Percentiles rank a stretch among this genome's conserved stretches.
Evolutionary conservation across 2,797 vertebrate genomes (phyloP).

Genomic region (Sparidentex hasta): DNA sequence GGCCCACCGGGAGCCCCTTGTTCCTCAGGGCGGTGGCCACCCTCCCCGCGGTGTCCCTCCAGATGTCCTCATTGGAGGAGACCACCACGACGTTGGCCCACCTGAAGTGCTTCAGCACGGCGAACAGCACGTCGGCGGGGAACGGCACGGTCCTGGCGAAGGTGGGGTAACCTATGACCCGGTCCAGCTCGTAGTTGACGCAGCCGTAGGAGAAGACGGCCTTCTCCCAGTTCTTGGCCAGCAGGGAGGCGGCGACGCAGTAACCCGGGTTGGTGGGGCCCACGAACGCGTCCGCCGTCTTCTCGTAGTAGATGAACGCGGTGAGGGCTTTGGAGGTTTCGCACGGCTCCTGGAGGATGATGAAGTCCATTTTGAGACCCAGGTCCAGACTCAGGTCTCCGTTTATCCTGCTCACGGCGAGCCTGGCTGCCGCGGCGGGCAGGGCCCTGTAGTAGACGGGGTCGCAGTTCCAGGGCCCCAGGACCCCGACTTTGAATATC

Average conservation of each 20-base stretch:
- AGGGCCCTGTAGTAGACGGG: constrained; percentile 80
- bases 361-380: constrained; percentile 78
- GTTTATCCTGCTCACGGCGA: constrained; percentile 84
- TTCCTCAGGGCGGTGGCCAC: constrained; percentile 82
- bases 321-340: constrained; percentile 87
- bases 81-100: constrained; percentile 87
- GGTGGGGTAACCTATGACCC: constrained; percentile 77
- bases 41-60: constrained; percentile 83
- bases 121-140: constrained; percentile 80
- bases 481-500: constrained; percentile 85
- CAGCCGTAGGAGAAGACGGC: constrained; percentile 85
- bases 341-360: constrained; percentile 82
- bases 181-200: constrained; percentile 83
- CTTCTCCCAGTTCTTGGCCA: constrained; percentile 87
- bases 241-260: constrained; percentile 85
- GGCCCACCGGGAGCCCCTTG: constrained; percentile 81
- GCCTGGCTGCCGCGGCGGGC: constrained; percentile 78
- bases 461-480: constrained; percentile 89
- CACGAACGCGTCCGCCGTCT: constrained; percentile 78
- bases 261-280: constrained; percentile 87
- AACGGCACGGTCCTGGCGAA: constrained; percentile 81
- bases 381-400: constrained; percentile 74
- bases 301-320: constrained; percentile 81
- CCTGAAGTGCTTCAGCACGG: constrained; percentile 85
- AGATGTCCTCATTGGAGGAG: constrained; percentile 87